Base-by-base conservation (phyloP, 2,888 invertebrate genomes). In the Iselma pallidipennis region DNA sequence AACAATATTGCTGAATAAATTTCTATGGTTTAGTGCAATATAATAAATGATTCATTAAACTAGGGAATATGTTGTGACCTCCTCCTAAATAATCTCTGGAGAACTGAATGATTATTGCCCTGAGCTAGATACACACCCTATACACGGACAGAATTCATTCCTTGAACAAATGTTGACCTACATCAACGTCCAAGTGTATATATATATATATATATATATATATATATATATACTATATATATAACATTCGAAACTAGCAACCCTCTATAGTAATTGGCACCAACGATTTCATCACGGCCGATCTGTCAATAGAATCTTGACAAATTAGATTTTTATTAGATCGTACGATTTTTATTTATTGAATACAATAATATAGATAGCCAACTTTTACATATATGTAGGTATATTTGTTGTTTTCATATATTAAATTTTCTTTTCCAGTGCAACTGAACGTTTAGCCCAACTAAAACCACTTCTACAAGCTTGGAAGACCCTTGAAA, bases 401-500 rank as follows among this genome's bases (percentile, higher is more conserved):
- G n/a, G n/a, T n/a, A 21, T 45, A 23, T 56, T 61, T 48, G 10
- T 23, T 45, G 31, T 25, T 45, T 19, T 14, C 50, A 37, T 23
- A 53, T 25, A 33, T 21, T 53, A 61, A 51, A 50, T 57, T 63
- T 63, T 65, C 68, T 70, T 63, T 82, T 84, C 10, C 80, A 92
- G 92, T 76, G 89, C 91, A 60, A 88, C 88, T 70, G 87, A 87
- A 71, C 89, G 91, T 78, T 82, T 93, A 74, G 86, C 88, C 69
- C 87, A 88, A 66, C 82, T 93, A 60, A 91, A 90, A 75, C 88
- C 88, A 70, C 88, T 91, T 10, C 85, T 91, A 51, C 85, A 86
- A 69, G 88, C 88, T 28, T 91, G 91, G 91, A 86, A 88, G 57
- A 90, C 92, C 77, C 88, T 93, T 82, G 91, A 91, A 77, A 85